phyloP scores from a whole-genome alignment of 2,797 vertebrate species.

The Falco naumanni region DNA sequence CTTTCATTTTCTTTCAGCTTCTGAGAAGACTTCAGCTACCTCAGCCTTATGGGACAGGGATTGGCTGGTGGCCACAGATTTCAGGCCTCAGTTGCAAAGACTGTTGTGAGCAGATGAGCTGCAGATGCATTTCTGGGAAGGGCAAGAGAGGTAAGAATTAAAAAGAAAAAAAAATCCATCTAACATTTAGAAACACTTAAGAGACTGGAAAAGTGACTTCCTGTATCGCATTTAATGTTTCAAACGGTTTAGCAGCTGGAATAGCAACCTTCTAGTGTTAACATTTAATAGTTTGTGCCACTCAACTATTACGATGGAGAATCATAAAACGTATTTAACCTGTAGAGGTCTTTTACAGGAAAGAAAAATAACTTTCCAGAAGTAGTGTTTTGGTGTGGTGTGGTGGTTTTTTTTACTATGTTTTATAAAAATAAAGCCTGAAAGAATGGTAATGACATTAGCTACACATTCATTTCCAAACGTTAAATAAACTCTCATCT shows the following conservation, averaged over 20 bases:
- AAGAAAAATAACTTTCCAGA: slow-evolving; percentile 63
- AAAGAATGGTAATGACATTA: slow-evolving; percentile 45
- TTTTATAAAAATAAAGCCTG: slow-evolving; percentile 28
- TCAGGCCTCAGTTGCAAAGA: slow-evolving; percentile 1
- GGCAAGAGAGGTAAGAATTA: slow-evolving; percentile 5
- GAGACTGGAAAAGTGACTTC: slow-evolving; percentile 47
- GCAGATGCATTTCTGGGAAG: slow-evolving; percentile 37
- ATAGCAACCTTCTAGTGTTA: slow-evolving; percentile 47
- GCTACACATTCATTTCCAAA: slow-evolving; percentile 9
- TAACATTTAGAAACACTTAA: slow-evolving; percentile 36
- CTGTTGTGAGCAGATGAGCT: slow-evolving; percentile 33
- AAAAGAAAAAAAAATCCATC: background rate
- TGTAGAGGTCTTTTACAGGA: slow-evolving; percentile 43
- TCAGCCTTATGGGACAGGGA: background rate
- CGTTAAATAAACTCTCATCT: background rate
- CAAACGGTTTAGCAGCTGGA: slow-evolving; percentile 68
- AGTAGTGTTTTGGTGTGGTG: background rate
- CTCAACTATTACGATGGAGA: slow-evolving; percentile 60
- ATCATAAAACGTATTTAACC: slow-evolving; percentile 63
- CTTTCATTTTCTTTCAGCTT: background rate
- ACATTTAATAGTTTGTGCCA: slow-evolving; percentile 54
- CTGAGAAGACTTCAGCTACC: background rate
- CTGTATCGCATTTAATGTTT: background rate
- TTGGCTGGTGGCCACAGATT: slow-evolving; percentile 24
- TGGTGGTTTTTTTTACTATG: background rate